A percentile compares a stretch with the other conserved stretches of the same genome.
Conservation (phyloP, 2,888 invertebrate genomes). For the Zaprionus lineosus region DNA sequence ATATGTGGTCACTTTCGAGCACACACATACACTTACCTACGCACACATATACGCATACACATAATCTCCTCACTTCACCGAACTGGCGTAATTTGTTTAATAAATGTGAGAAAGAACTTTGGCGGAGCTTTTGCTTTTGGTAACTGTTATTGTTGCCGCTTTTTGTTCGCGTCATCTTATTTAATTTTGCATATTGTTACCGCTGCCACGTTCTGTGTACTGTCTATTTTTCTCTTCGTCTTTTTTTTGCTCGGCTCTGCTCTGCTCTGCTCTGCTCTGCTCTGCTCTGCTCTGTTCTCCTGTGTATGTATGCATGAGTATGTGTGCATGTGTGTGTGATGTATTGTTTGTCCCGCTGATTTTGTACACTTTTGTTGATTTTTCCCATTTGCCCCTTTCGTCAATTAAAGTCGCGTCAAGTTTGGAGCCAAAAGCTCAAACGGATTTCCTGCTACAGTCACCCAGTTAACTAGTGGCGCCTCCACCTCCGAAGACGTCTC, state of each 20-base stretch:
- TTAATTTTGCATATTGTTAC: constrained; percentile 74
- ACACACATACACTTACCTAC: constrained; percentile 55
- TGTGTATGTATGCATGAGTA: neutral
- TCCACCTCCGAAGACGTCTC: neutral
- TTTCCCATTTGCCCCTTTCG: constrained; percentile 58
- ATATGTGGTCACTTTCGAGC: constrained; percentile 3
- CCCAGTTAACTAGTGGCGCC: constrained; percentile 40
- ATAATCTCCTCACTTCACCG: constrained; percentile 21
- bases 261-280: no score
- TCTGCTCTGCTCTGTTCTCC: constrained; percentile 18
- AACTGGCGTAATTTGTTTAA: constrained; percentile 71
- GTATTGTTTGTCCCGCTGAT: constrained; percentile 45
- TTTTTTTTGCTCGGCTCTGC: no score
- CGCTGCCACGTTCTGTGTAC: constrained; percentile 49
- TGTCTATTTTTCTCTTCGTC: no score
- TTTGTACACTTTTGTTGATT: constrained; percentile 60
- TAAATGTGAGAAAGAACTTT: constrained; percentile 68
- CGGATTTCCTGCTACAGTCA: constrained; percentile 54
- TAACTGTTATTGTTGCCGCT: constrained; percentile 45
- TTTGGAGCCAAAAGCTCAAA: constrained; percentile 46
- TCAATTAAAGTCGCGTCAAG: constrained; percentile 67
- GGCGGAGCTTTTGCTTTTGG: constrained; percentile 27
- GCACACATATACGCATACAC: no score
- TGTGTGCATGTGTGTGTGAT: constrained; percentile 6
- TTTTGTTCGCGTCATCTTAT: constrained; percentile 71